Conservation (phyloP, 2,888 invertebrate species). For the Abrostola tripartita region DNA sequence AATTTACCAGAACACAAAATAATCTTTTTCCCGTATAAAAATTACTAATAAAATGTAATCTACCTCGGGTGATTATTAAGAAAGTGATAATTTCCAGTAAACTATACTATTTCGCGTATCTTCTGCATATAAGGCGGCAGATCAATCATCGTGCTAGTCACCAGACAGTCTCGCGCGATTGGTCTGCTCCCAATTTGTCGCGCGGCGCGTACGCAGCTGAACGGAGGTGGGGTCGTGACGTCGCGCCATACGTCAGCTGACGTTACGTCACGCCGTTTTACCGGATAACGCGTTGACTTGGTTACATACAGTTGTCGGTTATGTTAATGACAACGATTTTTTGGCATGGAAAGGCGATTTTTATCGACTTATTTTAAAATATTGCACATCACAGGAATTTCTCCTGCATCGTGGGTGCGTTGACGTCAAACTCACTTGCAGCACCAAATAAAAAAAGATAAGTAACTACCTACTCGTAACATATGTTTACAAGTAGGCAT, state of each 20-base stretch:
- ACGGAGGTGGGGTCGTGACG: slow-evolving; percentile 52
- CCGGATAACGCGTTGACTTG: slow-evolving; percentile 2
- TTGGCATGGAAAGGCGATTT: no score
- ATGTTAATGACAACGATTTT: no score
- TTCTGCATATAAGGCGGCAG: not conserved
- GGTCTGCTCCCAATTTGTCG: slow-evolving; percentile 22
- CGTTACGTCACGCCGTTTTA: slow-evolving; percentile 34
- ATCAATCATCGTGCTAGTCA: slow-evolving; percentile 21
- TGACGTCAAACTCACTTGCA: no score
- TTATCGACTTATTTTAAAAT: no score
- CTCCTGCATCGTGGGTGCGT: no score
- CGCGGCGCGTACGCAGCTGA: slow-evolving; percentile 23
- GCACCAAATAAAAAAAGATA: no score
- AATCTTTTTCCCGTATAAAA: not conserved
- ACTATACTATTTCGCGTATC: not conserved
- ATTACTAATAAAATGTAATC: slow-evolving; percentile 12
- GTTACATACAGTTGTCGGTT: no score
- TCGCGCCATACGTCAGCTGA: slow-evolving; percentile 19
- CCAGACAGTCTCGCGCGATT: slow-evolving; percentile 10
- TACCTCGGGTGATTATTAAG: not conserved
- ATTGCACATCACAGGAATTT: no score
- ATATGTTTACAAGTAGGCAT: no score
- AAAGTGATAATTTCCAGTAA: slow-evolving; percentile 2
- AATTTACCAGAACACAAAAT: no score
- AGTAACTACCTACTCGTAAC: no score